These are phyloP conservation scores for Gari tellinella DNA, from an alignment of 2,888 invertebrate species.

Conservation along the genomic window DNA sequence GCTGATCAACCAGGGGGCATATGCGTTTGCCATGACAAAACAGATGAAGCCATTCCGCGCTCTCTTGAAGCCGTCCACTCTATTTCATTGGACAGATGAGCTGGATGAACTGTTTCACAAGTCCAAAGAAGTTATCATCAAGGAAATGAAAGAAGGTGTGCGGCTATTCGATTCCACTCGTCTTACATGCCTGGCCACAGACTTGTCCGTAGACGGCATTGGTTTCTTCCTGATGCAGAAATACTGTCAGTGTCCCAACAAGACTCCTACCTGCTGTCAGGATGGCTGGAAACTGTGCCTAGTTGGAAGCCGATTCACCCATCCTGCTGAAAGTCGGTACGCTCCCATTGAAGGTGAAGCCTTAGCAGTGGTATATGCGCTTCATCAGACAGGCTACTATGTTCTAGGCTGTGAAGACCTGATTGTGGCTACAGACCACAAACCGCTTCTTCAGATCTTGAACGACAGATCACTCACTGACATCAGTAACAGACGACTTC, in stretches of 20 bases:
- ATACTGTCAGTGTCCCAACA: slow-evolving; percentile 42
- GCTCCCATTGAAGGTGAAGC: slow-evolving; percentile 54
- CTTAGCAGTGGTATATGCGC: slow-evolving; percentile 37
- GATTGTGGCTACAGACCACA: slow-evolving; percentile 45
- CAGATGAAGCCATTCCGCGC: slow-evolving; percentile 53
- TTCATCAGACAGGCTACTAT: slow-evolving; percentile 41
- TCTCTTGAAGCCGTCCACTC: slow-evolving; percentile 37
- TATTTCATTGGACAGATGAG: slow-evolving; percentile 43
- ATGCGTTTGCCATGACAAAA: slow-evolving; percentile 52
- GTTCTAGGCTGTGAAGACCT: slow-evolving; percentile 44
- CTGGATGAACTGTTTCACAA: slow-evolving; percentile 26
- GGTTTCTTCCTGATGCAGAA: slow-evolving; percentile 60
- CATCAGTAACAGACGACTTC: slow-evolving; percentile 43
- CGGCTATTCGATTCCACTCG: slow-evolving; percentile 50
- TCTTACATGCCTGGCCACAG: slow-evolving; percentile 53
- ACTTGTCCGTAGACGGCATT: slow-evolving; percentile 58
- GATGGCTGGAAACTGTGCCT: slow-evolving; percentile 55
- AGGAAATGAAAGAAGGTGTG: slow-evolving; percentile 54
- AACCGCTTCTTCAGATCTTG: slow-evolving; percentile 44
- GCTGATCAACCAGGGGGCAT: slow-evolving; percentile 62
- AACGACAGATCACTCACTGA: slow-evolving; percentile 45
- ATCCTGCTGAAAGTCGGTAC: slow-evolving; percentile 43
- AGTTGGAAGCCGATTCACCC: slow-evolving; percentile 61
- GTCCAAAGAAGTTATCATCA: slow-evolving; percentile 48
- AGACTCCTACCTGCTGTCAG: slow-evolving; percentile 50